Conservation (phyloP, 2,113 vertebrate species). For the Phycodurus eques region DNA sequence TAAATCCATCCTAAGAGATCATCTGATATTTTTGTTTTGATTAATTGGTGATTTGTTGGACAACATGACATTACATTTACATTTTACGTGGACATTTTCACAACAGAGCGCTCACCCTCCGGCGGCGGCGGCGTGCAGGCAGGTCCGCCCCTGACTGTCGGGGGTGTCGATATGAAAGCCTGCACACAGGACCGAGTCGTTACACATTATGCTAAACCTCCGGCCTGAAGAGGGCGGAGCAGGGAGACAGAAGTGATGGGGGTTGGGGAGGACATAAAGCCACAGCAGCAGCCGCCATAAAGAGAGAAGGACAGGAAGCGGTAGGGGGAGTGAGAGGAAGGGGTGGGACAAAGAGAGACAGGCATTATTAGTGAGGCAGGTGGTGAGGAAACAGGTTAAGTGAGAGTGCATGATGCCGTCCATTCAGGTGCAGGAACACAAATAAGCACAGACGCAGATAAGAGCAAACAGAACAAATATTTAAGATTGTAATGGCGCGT, state of each 20-base stretch:
- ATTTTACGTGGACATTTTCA: not conserved
- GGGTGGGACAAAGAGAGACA: not conserved
- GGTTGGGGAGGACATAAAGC: constrained; percentile 76
- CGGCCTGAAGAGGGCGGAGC: constrained; percentile 83
- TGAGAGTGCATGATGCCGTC: constrained; percentile 13
- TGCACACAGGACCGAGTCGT: constrained; percentile 94
- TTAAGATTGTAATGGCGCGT: too few relatives aligned
- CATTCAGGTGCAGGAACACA: constrained; percentile 15
- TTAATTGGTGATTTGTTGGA: not conserved
- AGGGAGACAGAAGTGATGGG: constrained; percentile 73
- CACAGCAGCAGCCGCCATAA: constrained; percentile 44
- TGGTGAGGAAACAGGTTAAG: constrained; percentile 14
- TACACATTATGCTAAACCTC: constrained; percentile 95
- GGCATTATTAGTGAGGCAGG: constrained; percentile 10
- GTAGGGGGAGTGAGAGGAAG: not conserved
- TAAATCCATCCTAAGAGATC: not conserved
- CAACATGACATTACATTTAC: not conserved
- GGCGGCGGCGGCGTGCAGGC: constrained; percentile 93
- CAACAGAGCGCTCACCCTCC: constrained; percentile 83
- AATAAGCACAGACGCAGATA: not conserved
- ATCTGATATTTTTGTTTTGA: not conserved
- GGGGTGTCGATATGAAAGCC: constrained; percentile 98
- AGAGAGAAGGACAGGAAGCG: constrained; percentile 1
- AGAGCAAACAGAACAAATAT: not conserved
- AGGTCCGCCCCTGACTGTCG: constrained; percentile 92